A percentile compares a stretch with the other conserved stretches of the same genome.
Evolutionary conservation across 2,888 invertebrate species (phyloP).

Genomic region (Cybosia mesomella): DNA sequence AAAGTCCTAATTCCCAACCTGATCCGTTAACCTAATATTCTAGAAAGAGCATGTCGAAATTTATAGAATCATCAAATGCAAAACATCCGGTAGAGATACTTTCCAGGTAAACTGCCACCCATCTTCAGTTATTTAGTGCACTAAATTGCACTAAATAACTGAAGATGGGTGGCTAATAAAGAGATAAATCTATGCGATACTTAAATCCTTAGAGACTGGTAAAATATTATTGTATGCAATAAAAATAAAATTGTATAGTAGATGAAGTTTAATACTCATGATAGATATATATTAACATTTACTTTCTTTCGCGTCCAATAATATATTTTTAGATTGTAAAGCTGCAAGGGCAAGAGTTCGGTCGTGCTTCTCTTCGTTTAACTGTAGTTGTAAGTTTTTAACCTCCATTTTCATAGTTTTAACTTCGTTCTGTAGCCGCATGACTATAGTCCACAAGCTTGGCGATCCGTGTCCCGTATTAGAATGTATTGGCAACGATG

Average conservation of each 20-base stretch:
- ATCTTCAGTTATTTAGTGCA: too few relatives aligned
- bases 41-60: too few relatives aligned
- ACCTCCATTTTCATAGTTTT: conserved; percentile 89
- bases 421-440: conserved; percentile 91
- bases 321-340: conserved; percentile 75
- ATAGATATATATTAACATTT: conserved; percentile 76
- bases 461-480: conserved; percentile 79
- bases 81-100: too few relatives aligned
- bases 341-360: conserved; percentile 80
- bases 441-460: conserved; percentile 92
- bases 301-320: conserved; percentile 82
- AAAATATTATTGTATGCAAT: neutral
- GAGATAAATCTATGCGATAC: too few relatives aligned
- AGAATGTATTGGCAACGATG: conserved; percentile 80
- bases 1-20: too few relatives aligned
- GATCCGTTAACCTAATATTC: too few relatives aligned
- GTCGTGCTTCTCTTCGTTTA: conserved; percentile 90
- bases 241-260: neutral
- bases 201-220: neutral
- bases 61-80: too few relatives aligned
- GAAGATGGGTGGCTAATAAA: too few relatives aligned
- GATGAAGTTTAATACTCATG: conserved; percentile 36
- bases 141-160: too few relatives aligned
- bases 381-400: conserved; percentile 86
- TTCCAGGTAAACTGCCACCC: too few relatives aligned